These are phyloP conservation scores for Cyclophora albipunctata DNA, from an alignment of 2,888 invertebrate genomes.

Conservation along the genomic window DNA sequence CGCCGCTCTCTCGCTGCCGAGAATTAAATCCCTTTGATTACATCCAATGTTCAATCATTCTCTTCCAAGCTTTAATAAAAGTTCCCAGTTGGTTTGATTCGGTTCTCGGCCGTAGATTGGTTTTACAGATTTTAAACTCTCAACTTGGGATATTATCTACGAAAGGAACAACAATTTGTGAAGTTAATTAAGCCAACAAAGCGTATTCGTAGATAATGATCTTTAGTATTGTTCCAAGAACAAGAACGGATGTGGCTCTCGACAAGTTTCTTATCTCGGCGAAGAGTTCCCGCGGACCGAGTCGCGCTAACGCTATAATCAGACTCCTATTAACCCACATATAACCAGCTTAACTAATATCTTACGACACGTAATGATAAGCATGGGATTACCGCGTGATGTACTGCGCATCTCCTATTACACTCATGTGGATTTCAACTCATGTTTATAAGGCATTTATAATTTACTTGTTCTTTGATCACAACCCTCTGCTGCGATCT, in stretches of 20 bases:
- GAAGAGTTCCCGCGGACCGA: constrained; percentile 40
- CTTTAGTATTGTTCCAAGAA: constrained; percentile 52
- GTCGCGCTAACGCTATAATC: constrained; percentile 28
- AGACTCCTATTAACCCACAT: constrained; percentile 26
- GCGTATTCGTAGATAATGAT: constrained; percentile 49
- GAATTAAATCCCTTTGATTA: constrained; percentile 48
- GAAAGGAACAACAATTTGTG: constrained; percentile 49
- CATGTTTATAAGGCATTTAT: constrained; percentile 21
- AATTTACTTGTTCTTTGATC: constrained; percentile 20
- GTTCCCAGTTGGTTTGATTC: constrained; percentile 24
- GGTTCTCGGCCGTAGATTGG: constrained; percentile 26
- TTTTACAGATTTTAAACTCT: constrained; percentile 33
- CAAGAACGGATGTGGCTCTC: constrained; percentile 42
- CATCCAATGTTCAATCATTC: constrained; percentile 44
- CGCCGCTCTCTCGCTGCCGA: constrained; percentile 30
- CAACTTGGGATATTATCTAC: constrained; percentile 29
- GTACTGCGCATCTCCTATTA: constrained; percentile 12
- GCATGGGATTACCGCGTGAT: constrained; percentile 15
- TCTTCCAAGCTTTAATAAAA: constrained; percentile 33
- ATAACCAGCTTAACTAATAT: constrained; percentile 29
- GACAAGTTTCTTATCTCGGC: constrained; percentile 52
- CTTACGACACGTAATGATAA: constrained; percentile 19
- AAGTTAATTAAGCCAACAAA: constrained; percentile 62
- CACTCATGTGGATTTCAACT: constrained; percentile 17
- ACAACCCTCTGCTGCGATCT: constrained; percentile 12